Conservation (phyloP, 2,797 vertebrate species). For the Anguilla marmorata region DNA sequence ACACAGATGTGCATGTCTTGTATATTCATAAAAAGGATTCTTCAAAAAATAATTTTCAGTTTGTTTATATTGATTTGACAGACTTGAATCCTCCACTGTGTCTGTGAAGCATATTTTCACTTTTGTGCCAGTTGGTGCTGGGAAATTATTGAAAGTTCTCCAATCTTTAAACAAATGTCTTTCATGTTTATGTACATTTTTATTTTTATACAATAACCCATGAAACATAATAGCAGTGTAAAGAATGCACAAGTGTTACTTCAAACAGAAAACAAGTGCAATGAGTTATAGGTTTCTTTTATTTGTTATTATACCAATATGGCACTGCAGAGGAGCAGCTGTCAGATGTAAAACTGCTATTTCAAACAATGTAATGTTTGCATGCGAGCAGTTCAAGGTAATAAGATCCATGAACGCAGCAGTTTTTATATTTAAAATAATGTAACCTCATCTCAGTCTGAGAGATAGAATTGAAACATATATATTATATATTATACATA, state of each 20-base stretch:
- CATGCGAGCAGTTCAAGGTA: background rate
- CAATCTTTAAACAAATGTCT: background rate
- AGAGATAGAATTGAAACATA: background rate
- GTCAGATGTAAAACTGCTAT: background rate
- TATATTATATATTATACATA: background rate
- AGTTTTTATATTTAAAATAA: background rate
- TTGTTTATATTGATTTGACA: background rate
- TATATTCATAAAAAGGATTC: background rate
- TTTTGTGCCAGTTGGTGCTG: background rate
- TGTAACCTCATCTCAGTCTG: background rate
- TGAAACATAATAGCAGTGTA: background rate
- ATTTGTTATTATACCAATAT: background rate
- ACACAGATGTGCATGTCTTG: background rate
- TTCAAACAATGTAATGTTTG: conserved; percentile 9
- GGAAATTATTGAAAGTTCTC: conserved; percentile 6
- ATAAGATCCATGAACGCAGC: background rate
- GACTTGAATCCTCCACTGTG: background rate
- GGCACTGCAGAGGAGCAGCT: background rate
- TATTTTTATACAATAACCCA: background rate
- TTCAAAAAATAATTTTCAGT: background rate
- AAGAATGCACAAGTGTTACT: background rate
- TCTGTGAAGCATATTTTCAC: background rate
- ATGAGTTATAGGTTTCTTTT: background rate
- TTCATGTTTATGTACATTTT: background rate
- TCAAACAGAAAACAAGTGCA: conserved; percentile 11